These are phyloP conservation scores for Pluvianellus socialis DNA, from an alignment of 2,113 vertebrate genomes.

Conservation along the genomic window DNA sequence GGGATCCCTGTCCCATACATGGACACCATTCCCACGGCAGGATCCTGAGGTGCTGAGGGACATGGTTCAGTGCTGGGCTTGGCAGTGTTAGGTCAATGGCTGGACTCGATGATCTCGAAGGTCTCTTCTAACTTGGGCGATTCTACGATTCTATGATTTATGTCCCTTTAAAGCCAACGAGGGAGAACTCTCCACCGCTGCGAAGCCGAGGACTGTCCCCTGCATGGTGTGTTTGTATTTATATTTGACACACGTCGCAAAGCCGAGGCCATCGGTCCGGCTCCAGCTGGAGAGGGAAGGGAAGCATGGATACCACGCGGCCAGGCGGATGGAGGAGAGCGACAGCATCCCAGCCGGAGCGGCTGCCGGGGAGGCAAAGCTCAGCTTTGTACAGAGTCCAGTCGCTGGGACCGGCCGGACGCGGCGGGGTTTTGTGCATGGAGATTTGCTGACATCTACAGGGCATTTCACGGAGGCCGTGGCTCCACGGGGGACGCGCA, in stretches of 20 bases:
- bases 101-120: no score
- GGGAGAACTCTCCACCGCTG: not conserved
- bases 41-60: no score
- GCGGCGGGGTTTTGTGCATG: accelerated
- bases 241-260: accelerated
- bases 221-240: accelerated
- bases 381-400: accelerated
- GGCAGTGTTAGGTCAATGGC: no score
- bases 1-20: no score
- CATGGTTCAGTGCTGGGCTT: no score
- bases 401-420: not conserved
- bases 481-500: not conserved
- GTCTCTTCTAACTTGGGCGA: no score
- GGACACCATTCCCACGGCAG: no score
- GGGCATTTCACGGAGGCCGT: not conserved
- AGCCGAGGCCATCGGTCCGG: not conserved
- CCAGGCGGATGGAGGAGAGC: accelerated
- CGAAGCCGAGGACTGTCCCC: not conserved
- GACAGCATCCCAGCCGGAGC: not conserved
- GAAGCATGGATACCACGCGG: accelerated
- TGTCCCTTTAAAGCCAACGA: accelerated
- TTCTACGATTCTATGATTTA: no score
- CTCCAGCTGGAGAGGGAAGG: not conserved
- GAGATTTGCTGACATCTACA: constrained; percentile 50
- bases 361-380: not conserved